Evolutionary conservation across 1,140 invertebrate genomes (phyloP).

Genomic region (Oreohelix idahoensis): DNA sequence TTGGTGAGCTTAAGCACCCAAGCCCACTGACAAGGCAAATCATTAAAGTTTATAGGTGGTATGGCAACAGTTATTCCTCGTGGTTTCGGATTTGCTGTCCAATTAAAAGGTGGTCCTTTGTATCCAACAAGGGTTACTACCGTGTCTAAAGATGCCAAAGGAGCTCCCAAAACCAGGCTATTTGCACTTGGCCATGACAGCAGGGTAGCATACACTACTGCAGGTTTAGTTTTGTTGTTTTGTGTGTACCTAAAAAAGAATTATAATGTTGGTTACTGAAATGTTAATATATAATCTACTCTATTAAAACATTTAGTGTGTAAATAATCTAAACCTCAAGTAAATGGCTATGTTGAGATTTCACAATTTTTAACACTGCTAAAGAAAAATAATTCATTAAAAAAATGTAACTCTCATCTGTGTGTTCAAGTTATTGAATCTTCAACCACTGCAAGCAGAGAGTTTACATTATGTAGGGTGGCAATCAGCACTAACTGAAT

Average conservation of each 20-base stretch:
- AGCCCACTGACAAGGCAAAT: conserved; percentile 26
- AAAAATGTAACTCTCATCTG: too few relatives aligned
- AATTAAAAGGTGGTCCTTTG: conserved; percentile 1
- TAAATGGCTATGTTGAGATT: too few relatives aligned
- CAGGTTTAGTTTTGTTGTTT: neutral
- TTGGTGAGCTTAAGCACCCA: conserved; percentile 24
- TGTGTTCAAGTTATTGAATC: too few relatives aligned
- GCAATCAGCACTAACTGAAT: too few relatives aligned
- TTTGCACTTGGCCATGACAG: conserved; percentile 17
- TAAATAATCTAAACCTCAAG: too few relatives aligned
- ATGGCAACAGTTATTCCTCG: neutral
- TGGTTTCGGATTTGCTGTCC: neutral
- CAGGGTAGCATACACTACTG: conserved; percentile 18
- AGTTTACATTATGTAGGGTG: too few relatives aligned
- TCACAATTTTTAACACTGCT: too few relatives aligned
- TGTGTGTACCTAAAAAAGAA: conserved; percentile 27
- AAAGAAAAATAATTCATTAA: too few relatives aligned
- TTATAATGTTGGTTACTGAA: neutral
- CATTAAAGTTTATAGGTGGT: neutral
- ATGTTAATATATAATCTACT: too few relatives aligned
- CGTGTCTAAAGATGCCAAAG: neutral
- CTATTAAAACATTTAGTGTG: too few relatives aligned
- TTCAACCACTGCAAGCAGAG: too few relatives aligned
- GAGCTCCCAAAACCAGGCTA: neutral
- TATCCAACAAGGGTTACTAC: conserved; percentile 22